Conservation (phyloP, 2,888 invertebrate species). For the Brachyptera putata region DNA sequence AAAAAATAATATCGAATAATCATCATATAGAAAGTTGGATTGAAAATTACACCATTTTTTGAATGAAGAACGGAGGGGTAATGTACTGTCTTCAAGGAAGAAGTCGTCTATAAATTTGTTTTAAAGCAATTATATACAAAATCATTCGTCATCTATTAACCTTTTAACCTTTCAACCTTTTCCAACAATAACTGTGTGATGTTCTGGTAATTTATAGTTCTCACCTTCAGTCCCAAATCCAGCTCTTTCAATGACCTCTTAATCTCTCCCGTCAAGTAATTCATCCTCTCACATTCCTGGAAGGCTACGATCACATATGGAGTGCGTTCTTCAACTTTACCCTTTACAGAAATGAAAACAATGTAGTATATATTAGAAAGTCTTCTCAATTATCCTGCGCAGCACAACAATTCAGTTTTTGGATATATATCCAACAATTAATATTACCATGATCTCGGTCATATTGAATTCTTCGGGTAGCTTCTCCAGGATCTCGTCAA, state of each 20-base stretch:
- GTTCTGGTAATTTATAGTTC: neutral
- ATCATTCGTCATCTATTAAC: too few species aligned
- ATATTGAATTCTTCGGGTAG: slow-evolving; percentile 95
- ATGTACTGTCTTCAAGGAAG: neutral
- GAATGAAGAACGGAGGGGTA: neutral
- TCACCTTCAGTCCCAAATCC: slow-evolving; percentile 85
- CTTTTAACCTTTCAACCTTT: too few species aligned
- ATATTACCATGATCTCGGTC: slow-evolving; percentile 90
- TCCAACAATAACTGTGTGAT: too few species aligned
- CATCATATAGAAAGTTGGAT: neutral
- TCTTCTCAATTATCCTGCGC: too few species aligned
- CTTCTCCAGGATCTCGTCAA: slow-evolving; percentile 93
- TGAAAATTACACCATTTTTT: neutral
- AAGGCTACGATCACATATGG: slow-evolving; percentile 95
- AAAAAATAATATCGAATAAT: too few species aligned
- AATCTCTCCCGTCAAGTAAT: slow-evolving; percentile 84
- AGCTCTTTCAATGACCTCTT: slow-evolving; percentile 85
- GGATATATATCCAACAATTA: too few species aligned
- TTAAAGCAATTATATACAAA: too few species aligned
- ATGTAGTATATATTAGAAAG: too few species aligned
- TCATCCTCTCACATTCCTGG: slow-evolving; percentile 96
- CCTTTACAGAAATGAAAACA: too few species aligned
- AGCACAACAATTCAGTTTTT: too few species aligned
- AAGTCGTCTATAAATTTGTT: too few species aligned
- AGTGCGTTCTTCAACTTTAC: slow-evolving; percentile 90